Evolutionary conservation across 2,797 vertebrate genomes (phyloP).

Genomic region (Podarcis siculus): DNA sequence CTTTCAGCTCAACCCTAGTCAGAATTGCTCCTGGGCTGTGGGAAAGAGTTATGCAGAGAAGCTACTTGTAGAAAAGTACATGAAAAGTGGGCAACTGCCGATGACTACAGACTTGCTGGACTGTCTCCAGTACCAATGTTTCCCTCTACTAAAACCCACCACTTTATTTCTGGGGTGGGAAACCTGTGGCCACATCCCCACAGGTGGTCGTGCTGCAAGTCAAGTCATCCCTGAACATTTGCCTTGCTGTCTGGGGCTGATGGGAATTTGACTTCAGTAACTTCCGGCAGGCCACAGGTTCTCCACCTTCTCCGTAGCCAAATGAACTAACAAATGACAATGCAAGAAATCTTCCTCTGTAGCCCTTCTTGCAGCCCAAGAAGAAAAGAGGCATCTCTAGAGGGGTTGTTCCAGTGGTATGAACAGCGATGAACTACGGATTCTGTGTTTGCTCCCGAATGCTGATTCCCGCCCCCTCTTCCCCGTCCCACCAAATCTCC

Average conservation of each 20-base stretch:
- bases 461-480: not conserved
- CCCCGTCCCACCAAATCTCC: not conserved
- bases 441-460: not conserved
- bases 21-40: not conserved
- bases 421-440: not conserved
- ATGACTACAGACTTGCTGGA: not conserved
- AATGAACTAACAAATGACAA: not conserved
- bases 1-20: not conserved
- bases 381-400: not conserved
- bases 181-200: too few species aligned
- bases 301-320: not conserved
- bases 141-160: not conserved
- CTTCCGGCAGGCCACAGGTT: too few species aligned
- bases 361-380: not conserved
- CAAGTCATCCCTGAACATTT: too few species aligned
- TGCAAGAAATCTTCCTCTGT: not conserved
- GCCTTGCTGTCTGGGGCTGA: too few species aligned
- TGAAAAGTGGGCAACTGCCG: not conserved
- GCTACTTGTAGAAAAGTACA: not conserved
- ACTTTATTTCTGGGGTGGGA: not conserved
- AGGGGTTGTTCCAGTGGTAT: not conserved
- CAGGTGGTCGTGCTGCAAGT: too few species aligned
- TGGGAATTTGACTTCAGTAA: too few species aligned
- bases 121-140: not conserved
- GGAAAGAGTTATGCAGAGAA: not conserved